Conservation (phyloP, 2,888 invertebrate genomes). For the Xestia ashworthii region DNA sequence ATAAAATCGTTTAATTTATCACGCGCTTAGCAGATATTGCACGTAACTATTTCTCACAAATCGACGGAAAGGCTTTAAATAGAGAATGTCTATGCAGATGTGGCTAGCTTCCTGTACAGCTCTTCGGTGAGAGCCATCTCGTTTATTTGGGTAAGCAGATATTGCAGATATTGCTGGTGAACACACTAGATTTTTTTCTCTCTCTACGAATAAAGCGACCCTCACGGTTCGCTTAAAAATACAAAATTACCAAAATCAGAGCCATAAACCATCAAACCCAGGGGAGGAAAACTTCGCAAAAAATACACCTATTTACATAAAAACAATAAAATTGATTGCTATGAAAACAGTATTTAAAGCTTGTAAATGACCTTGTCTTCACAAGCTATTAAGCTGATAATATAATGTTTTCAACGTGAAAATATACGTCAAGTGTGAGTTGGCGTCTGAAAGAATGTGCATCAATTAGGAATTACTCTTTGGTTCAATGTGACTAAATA, state of each 20-base stretch:
- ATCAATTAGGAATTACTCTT: too few species aligned
- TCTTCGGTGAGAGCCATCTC: background rate
- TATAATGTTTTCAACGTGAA: too few species aligned
- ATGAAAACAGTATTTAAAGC: too few species aligned
- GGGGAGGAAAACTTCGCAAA: background rate
- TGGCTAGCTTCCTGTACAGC: background rate
- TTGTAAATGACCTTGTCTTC: too few species aligned
- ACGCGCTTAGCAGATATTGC: conserved; percentile 32
- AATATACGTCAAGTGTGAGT: too few species aligned
- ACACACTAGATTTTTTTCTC: background rate
- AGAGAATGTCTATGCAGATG: conserved; percentile 56
- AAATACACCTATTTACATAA: background rate
- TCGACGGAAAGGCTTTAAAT: conserved; percentile 39
- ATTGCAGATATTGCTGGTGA: conserved; percentile 1
- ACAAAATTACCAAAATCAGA: background rate
- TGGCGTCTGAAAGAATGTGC: too few species aligned
- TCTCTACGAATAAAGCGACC: background rate
- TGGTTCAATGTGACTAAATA: too few species aligned
- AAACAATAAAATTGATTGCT: too few species aligned
- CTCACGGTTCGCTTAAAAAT: too few species aligned
- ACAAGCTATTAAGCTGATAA: too few species aligned
- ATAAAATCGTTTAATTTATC: conserved; percentile 17
- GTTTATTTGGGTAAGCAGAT: background rate
- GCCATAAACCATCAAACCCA: background rate
- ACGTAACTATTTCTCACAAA: conserved; percentile 39